Percentiles rank a stretch among this genome's conserved stretches.
Evolutionary conservation across 2,113 vertebrate species (phyloP).

Genomic region (Alectura lathami): DNA sequence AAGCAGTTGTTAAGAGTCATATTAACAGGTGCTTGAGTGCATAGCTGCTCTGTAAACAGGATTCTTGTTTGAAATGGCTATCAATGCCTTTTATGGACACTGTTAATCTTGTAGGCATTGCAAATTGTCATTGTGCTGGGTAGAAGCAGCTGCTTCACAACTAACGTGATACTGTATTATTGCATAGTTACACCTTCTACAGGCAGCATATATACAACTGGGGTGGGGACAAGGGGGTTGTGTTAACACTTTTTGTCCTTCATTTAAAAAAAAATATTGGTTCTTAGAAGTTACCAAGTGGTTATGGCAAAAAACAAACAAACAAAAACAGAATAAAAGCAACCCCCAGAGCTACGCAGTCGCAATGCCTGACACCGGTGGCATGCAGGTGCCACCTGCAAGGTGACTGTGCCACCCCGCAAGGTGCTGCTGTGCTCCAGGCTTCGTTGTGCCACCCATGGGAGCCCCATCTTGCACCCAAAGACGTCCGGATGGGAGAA

Average conservation of each 20-base stretch:
- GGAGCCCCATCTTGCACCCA: not conserved
- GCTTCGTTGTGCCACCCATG: not conserved
- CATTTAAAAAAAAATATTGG: conserved; percentile 27
- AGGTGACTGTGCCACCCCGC: conserved; percentile 44
- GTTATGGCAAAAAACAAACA: not conserved
- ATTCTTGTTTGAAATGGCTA: conserved; percentile 74
- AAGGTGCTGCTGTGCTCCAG: not conserved
- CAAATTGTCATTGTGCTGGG: conserved; percentile 75
- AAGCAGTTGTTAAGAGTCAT: conserved; percentile 81
- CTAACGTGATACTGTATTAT: conserved; percentile 74
- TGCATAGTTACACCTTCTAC: conserved; percentile 78
- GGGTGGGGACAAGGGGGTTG: not conserved
- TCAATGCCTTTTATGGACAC: conserved; percentile 73
- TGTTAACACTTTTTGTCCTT: conserved; percentile 50
- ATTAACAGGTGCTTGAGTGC: conserved; percentile 81
- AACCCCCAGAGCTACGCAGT: not conserved
- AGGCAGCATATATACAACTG: conserved; percentile 54
- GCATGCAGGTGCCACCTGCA: not conserved
- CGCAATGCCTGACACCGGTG: not conserved
- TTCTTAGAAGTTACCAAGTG: conserved; percentile 57
- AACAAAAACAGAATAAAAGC: not conserved
- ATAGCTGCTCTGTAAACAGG: conserved; percentile 79
- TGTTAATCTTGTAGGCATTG: conserved; percentile 75
- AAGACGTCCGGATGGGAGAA: accelerated
- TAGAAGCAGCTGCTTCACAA: conserved; percentile 74